Percentiles rank a stretch among this genome's conserved stretches.
These are phyloP conservation scores for Minunthozetes semirufus DNA, from an alignment of 2,888 invertebrate genomes.

Conservation along the genomic window DNA sequence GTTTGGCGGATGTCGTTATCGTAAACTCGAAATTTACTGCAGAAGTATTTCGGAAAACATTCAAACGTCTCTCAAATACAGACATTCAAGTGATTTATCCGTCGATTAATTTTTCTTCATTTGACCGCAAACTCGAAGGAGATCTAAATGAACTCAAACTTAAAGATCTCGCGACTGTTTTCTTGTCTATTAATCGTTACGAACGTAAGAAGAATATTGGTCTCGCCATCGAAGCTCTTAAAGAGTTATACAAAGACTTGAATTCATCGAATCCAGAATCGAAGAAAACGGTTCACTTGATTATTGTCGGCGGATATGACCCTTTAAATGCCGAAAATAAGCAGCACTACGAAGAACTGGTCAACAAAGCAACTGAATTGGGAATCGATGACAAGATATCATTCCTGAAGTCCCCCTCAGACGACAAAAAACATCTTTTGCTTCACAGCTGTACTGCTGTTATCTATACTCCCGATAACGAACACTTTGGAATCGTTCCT, in stretches of 20 bases:
- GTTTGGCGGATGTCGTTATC: constrained; percentile 75
- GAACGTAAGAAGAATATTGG: constrained; percentile 93
- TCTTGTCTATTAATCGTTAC: constrained; percentile 92
- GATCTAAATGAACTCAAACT: constrained; percentile 31
- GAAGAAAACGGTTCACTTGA: constrained; percentile 59
- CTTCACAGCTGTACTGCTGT: constrained; percentile 69
- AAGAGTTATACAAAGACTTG: constrained; percentile 28
- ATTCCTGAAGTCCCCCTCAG: constrained; percentile 79
- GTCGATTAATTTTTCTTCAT: constrained; percentile 73
- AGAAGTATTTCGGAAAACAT: constrained; percentile 76
- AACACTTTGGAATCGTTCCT: constrained; percentile 99
- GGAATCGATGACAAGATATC: constrained; percentile 65
- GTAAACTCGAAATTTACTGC: constrained; percentile 97
- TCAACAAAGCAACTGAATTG: constrained; percentile 58
- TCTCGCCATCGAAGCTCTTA: constrained; percentile 71
- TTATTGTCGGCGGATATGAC: constrained; percentile 96
- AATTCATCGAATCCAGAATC: constrained; percentile 6
- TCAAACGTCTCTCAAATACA: constrained; percentile 59
- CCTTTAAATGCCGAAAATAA: constrained; percentile 77
- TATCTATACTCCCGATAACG: constrained; percentile 89
- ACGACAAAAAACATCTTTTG: constrained; percentile 71
- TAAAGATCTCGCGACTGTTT: constrained; percentile 54
- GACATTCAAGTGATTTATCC: constrained; percentile 84
- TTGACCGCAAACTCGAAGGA: constrained; percentile 55
- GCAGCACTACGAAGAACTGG: constrained; percentile 70